Evolutionary conservation across 2,888 invertebrate species (phyloP).

Genomic region (Chalcosyrphus nemorum): DNA sequence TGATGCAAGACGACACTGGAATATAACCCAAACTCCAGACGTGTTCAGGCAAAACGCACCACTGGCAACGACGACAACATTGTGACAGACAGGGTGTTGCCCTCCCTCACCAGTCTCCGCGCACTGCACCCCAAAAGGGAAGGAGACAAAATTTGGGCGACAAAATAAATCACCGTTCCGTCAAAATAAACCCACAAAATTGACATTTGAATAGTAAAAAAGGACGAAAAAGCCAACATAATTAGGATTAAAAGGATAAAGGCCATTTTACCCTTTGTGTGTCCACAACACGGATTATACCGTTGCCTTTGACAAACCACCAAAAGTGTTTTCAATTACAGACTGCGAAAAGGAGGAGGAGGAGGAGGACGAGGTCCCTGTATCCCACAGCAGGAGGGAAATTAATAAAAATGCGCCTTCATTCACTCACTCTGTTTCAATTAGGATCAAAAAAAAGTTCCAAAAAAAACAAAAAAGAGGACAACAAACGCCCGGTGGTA

Average conservation of each 20-base stretch:
- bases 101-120: no score
- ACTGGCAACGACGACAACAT: conserved; percentile 51
- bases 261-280: conserved; percentile 32
- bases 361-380: conserved; percentile 19
- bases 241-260: conserved; percentile 55
- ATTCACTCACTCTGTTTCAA: conserved; percentile 71
- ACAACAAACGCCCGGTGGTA: conserved; percentile 27
- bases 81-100: conserved; percentile 28
- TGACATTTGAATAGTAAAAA: conserved; percentile 40
- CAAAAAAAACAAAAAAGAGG: conserved; percentile 15
- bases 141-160: background rate
- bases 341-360: no score
- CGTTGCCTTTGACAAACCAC: conserved; percentile 6
- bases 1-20: conserved; percentile 22
- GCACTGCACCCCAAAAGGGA: background rate
- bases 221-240: conserved; percentile 1
- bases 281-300: conserved; percentile 42
- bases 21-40: conserved; percentile 17
- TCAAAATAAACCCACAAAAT: conserved; percentile 56
- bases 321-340: conserved; percentile 66
- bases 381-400: conserved; percentile 34
- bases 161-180: conserved; percentile 61
- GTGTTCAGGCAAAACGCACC: conserved; percentile 14
- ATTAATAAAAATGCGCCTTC: conserved; percentile 63
- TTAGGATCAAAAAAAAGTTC: conserved; percentile 51